phyloP scores from a whole-genome alignment of 2,888 invertebrate species.

The Phragmatobia fuliginosa region DNA sequence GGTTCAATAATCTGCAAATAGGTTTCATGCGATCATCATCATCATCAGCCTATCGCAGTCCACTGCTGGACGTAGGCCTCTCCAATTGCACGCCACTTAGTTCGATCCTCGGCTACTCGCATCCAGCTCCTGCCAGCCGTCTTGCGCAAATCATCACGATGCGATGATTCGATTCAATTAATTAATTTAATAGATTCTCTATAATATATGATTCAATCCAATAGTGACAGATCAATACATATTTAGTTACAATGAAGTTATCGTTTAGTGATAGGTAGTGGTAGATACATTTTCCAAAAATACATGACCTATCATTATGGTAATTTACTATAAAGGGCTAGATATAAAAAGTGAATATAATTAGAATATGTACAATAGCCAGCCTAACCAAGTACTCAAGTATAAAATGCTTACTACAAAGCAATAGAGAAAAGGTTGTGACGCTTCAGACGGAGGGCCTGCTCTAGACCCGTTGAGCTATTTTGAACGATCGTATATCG shows the following conservation, averaged over 20 bases:
- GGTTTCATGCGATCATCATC: neutral
- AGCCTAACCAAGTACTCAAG: neutral
- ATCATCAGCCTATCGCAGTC: no score
- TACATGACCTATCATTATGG: neutral
- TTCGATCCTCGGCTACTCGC: no score
- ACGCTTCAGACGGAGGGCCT: conserved; percentile 19
- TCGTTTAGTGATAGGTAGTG: no score
- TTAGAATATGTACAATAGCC: neutral
- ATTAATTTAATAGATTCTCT: neutral
- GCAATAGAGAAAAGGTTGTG: neutral
- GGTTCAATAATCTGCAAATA: neutral
- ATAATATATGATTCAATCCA: neutral
- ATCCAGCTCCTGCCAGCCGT: no score
- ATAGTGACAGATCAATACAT: neutral
- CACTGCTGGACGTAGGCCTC: no score
- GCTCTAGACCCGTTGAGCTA: conserved; percentile 59
- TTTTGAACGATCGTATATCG: conserved; percentile 64
- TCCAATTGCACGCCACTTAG: no score
- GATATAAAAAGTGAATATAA: neutral
- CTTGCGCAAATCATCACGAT: no score
- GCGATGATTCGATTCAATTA: no score
- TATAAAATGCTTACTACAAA: neutral
- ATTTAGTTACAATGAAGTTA: no score
- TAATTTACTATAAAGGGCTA: neutral
- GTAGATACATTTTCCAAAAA: neutral